Evolutionary conservation across 2,113 vertebrate species (phyloP).

Genomic region (Raphicerus campestris): DNA sequence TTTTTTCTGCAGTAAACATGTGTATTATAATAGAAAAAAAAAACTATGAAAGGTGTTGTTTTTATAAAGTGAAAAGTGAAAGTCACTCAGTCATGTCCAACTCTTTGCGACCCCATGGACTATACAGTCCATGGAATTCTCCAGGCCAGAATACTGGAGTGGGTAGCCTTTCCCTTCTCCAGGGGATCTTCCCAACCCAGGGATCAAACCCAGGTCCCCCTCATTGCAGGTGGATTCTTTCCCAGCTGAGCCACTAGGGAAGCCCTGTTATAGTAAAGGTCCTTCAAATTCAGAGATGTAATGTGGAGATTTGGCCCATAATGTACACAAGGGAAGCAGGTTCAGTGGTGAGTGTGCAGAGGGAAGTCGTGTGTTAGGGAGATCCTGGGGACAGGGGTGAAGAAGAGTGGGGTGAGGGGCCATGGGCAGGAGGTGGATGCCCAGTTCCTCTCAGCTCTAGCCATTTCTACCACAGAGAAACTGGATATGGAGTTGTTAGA

Average conservation of each 20-base stretch:
- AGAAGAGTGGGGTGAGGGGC: not conserved
- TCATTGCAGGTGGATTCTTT: not conserved
- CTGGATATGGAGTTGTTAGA: not conserved
- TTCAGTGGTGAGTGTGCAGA: rapidly evolving
- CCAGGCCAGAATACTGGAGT: not conserved
- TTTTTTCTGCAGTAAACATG: not conserved
- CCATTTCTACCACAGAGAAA: not conserved
- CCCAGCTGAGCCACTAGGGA: not conserved
- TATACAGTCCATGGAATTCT: not conserved
- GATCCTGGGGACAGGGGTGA: not conserved
- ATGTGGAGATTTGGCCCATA: not conserved
- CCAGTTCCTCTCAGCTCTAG: not conserved
- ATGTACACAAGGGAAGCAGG: not conserved
- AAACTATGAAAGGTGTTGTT: not conserved
- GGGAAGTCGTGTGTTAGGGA: not conserved
- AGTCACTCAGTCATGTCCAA: not conserved
- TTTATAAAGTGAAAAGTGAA: not conserved
- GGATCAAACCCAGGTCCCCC: not conserved
- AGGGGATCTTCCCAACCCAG: not conserved
- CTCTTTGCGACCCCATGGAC: not conserved
- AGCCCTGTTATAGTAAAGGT: not conserved
- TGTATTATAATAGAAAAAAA: not conserved
- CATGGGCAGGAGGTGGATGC: rapidly evolving
- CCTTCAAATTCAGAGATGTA: not conserved
- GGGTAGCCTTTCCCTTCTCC: not conserved